Evolutionary conservation across 2,888 invertebrate species (phyloP), one percentile per base, ranked within the genome.

Genomic region (Hedya salicella): DNA sequence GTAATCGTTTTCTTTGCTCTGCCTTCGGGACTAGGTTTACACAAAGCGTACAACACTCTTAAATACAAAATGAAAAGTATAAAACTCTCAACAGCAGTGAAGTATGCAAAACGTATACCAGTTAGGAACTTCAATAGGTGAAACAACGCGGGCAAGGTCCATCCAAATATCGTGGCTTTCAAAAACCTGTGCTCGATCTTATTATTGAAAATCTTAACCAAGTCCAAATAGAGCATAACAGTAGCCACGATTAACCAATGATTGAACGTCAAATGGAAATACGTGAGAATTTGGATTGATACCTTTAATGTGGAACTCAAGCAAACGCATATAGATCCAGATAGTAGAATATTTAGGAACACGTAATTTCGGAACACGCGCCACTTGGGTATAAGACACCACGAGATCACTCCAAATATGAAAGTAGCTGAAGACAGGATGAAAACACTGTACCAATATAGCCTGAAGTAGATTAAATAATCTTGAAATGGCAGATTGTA

Each of bases 321-420:
- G 5, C 30, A 57, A 14, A 57, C 13, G 4, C 57, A 57, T 30
- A 32, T 25, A 1, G 57, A 16, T 19, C 46, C 57, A 14, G 57
- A 44, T 8, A 57, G 30, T 1, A 46, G 30, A 3, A 57, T 46
- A 16, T 57, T 46, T 11, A 57, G n/a, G 17, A 57, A 57, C 17
- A 57, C 57, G 46, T 46, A 57, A 6, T 57, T 57, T 0, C 46
- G 30, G 17, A 57, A 57, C 21, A 44, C 13, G 1, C 57, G 30
- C 57, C 57, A 57, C 19, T 57, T 57, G n/a, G 44, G n/a, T 44
- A 57, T 46, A 32, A 57, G 13, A 17, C 46, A 19, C 57, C 57
- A 57, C 1, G 57, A 46, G 17, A 46, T 3, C 3, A 32, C 46
- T 1, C 57, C 30, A 21, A 32, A 57, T 3, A 19, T 16, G 8